phyloP scores from a whole-genome alignment of 2,113 vertebrate species.

The Ictalurus furcatus region DNA sequence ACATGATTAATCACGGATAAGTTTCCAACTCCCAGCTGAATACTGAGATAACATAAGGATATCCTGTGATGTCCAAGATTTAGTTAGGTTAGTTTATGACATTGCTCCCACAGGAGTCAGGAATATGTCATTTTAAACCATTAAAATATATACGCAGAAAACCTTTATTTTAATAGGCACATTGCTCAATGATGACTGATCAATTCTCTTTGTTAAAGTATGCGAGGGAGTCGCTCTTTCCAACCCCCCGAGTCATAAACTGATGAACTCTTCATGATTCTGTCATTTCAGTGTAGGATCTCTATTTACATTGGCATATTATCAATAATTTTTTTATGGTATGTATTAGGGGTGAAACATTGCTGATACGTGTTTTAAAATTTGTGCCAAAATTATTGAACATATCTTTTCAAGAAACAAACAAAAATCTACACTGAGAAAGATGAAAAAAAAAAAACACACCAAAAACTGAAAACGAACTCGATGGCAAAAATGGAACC shows the following conservation, averaged over 20 bases:
- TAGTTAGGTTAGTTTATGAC: background rate
- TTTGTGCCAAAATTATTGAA: too few relatives aligned
- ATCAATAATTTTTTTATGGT: background rate
- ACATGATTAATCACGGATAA: constrained; percentile 20
- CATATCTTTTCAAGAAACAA: too few relatives aligned
- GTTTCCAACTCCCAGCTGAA: constrained; percentile 2
- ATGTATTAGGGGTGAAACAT: background rate
- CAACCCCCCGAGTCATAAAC: background rate
- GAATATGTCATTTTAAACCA: background rate
- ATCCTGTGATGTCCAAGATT: constrained; percentile 2
- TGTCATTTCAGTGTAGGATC: background rate
- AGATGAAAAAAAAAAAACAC: too few relatives aligned
- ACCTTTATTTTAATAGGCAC: background rate
- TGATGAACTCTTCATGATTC: background rate
- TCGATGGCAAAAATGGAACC: too few relatives aligned
- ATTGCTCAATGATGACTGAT: background rate
- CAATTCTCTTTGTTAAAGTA: background rate
- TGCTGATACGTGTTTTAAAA: background rate
- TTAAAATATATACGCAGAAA: background rate
- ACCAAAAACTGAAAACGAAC: too few relatives aligned
- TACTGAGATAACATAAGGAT: constrained; percentile 12
- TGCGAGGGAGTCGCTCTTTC: background rate
- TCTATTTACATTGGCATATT: background rate
- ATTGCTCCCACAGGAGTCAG: background rate
- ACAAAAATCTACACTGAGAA: too few relatives aligned